A percentile compares a stretch with the other conserved stretches of the same genome.
These are phyloP conservation scores for Brenthis daphne DNA, from an alignment of 2,888 invertebrate genomes.

Conservation along the genomic window DNA sequence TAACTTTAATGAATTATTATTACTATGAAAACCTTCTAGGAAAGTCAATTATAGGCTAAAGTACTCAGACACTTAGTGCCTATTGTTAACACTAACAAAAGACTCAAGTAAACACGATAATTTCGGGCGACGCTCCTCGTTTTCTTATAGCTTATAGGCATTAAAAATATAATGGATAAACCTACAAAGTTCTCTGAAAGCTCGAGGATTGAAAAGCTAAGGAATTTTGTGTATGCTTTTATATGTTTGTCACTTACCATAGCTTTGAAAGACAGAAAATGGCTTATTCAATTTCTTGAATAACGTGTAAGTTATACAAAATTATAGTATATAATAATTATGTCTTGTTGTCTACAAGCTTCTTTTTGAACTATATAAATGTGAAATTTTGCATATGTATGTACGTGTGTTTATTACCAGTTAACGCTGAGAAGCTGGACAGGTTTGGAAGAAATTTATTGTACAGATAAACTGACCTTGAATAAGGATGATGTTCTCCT, in stretches of 20 bases:
- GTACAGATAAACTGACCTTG: too few relatives aligned
- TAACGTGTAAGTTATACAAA: background rate
- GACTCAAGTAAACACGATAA: constrained; percentile 34
- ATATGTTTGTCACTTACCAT: constrained; percentile 9
- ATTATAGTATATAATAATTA: too few relatives aligned
- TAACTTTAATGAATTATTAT: too few relatives aligned
- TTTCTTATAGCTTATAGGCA: constrained; percentile 21
- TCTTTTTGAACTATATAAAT: too few relatives aligned
- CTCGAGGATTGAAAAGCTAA: constrained; percentile 7
- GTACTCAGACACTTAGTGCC: constrained; percentile 40
- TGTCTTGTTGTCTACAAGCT: too few relatives aligned
- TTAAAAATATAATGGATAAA: constrained; percentile 32
- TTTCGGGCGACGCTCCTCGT: constrained; percentile 42
- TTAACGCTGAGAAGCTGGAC: too few relatives aligned
- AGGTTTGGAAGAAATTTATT: too few relatives aligned
- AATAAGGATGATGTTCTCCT: too few relatives aligned
- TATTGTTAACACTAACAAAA: constrained; percentile 39
- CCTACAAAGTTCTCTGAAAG: constrained; percentile 18
- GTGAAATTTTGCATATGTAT: too few relatives aligned
- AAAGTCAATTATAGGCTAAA: constrained; percentile 18
- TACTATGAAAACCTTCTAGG: constrained; percentile 2
- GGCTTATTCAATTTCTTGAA: constrained; percentile 12
- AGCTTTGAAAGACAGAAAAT: constrained; percentile 4
- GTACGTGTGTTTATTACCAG: too few relatives aligned
- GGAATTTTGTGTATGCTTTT: constrained; percentile 12